Conservation (phyloP, 2,797 vertebrate genomes). For the Octomys mimax region DNA sequence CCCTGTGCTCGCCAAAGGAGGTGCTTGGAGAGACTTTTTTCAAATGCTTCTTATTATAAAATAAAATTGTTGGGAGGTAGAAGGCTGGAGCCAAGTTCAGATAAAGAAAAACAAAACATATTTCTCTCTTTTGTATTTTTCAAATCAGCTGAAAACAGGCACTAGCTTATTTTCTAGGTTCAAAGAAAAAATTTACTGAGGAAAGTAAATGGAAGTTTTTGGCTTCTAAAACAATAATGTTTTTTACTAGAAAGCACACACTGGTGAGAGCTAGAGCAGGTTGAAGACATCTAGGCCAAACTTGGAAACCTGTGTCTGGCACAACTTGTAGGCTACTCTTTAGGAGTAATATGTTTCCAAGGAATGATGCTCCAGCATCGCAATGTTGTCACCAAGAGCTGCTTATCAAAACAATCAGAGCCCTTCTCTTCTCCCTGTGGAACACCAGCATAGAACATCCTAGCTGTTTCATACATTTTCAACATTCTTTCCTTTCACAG, state of each 20-base stretch:
- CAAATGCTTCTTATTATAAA: conserved; percentile 44
- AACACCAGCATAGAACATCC: neutral
- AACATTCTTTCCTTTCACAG: neutral
- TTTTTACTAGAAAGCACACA: neutral
- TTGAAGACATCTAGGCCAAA: neutral
- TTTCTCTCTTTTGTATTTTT: conserved; percentile 9
- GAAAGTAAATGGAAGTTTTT: conserved; percentile 55
- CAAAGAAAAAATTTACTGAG: conserved; percentile 24
- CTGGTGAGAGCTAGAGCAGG: neutral
- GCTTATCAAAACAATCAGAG: neutral
- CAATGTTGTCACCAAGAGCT: neutral
- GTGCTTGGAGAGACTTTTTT: neutral
- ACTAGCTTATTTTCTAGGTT: conserved; percentile 50
- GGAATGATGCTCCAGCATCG: neutral
- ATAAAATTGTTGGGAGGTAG: conserved; percentile 27
- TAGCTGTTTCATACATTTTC: neutral
- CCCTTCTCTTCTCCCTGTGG: neutral
- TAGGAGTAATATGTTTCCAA: neutral
- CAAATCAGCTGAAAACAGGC: conserved; percentile 38
- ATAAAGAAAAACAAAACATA: conserved; percentile 34
- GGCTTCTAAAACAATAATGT: neutral
- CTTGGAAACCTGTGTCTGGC: neutral
- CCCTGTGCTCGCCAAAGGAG: too few relatives aligned
- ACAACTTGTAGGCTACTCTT: neutral
- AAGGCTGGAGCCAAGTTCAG: conserved; percentile 33